A percentile compares a stretch with the other conserved stretches of the same genome.
Evolutionary conservation across 1,140 invertebrate genomes (phyloP).

Genomic region (Drosophila funebris): DNA sequence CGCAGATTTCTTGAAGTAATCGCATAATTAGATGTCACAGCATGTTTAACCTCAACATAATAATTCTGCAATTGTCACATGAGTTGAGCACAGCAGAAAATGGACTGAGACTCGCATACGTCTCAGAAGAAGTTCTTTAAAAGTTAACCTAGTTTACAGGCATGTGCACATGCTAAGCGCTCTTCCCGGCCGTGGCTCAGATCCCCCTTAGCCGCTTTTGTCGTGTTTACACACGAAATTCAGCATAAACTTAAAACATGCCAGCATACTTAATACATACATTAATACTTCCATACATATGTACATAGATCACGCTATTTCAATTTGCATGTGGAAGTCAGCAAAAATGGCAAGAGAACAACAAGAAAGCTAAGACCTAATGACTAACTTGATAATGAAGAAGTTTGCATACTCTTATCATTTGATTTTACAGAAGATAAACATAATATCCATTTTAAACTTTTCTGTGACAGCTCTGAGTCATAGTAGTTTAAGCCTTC

Average conservation of each 20-base stretch:
- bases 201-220: neutral
- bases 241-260: constrained; percentile 29
- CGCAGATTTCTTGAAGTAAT: constrained; percentile 9
- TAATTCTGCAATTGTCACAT: constrained; percentile 63
- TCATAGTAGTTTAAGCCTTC: too few species aligned
- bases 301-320: constrained; percentile 54
- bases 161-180: constrained; percentile 34
- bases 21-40: constrained; percentile 64
- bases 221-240: constrained; percentile 10
- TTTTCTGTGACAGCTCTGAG: too few species aligned
- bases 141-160: constrained; percentile 38
- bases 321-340: constrained; percentile 65
- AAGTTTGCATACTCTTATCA: neutral
- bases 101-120: neutral
- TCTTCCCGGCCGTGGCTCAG: neutral
- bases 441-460: too few species aligned
- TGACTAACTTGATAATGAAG: neutral
- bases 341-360: constrained; percentile 20
- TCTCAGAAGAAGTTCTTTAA: neutral
- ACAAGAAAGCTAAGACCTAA: neutral
- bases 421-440: neutral
- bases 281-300: neutral
- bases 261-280: constrained; percentile 12
- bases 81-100: neutral
- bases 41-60: constrained; percentile 29